Conservation (phyloP, 2,113 vertebrate species). For the Eonycteris spelaea region DNA sequence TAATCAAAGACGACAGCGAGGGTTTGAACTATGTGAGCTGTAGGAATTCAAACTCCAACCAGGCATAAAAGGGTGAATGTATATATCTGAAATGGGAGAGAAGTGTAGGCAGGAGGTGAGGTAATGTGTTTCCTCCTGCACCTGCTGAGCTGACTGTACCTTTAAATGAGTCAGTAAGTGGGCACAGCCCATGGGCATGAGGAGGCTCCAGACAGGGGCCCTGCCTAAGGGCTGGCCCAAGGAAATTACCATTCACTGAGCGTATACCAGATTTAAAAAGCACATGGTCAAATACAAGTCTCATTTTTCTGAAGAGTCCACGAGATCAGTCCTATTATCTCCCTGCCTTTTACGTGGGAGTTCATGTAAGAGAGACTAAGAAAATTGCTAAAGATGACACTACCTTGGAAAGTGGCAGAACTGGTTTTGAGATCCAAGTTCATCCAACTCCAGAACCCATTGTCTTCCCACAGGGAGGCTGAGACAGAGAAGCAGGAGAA, state of each 20-base stretch:
- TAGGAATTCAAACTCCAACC: not conserved
- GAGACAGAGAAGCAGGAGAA: not conserved
- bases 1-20: not conserved
- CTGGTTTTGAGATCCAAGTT: not conserved
- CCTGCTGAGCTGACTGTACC: not conserved
- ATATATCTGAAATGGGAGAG: not conserved
- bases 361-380: not conserved
- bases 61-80: not conserved
- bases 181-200: not conserved
- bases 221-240: not conserved
- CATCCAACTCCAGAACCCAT: not conserved
- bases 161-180: not conserved
- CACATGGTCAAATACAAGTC: not conserved
- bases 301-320: not conserved
- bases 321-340: not conserved
- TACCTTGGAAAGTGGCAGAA: not conserved
- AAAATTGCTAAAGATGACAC: not conserved
- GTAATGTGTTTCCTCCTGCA: not conserved
- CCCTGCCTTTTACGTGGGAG: not conserved
- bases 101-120: not conserved
- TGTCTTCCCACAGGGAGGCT: not conserved
- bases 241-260: not conserved
- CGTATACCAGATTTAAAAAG: not conserved
- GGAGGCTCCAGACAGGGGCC: not conserved
- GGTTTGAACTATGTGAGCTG: not conserved